Evolutionary conservation across 2,888 invertebrate genomes (phyloP).

Genomic region (Chaitophorus viminalis): DNA sequence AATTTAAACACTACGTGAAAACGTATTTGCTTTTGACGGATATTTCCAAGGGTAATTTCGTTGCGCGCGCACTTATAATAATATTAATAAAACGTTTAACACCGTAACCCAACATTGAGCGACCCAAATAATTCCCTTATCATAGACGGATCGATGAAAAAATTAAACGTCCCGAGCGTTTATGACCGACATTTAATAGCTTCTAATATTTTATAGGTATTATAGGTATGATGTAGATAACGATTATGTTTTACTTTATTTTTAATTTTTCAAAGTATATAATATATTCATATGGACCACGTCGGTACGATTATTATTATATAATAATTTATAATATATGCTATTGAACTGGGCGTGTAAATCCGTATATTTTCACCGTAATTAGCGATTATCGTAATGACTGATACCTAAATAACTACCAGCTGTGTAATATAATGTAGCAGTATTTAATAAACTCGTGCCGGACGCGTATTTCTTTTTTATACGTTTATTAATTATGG

Average conservation of each 20-base stretch:
- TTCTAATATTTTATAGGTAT: background rate
- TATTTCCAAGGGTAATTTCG: background rate
- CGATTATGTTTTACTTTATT: background rate
- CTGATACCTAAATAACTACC: too few species aligned
- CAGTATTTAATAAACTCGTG: background rate
- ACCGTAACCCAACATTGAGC: background rate
- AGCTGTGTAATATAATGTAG: too few species aligned
- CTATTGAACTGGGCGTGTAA: background rate
- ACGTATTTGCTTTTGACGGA: background rate
- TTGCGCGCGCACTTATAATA: background rate
- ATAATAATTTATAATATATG: background rate
- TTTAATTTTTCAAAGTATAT: background rate
- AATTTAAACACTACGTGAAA: background rate
- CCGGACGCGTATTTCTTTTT: background rate
- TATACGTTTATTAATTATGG: background rate
- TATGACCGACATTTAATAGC: conserved; percentile 13
- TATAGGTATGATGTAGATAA: too few species aligned
- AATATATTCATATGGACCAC: background rate
- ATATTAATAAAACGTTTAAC: conserved; percentile 5
- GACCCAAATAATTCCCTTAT: conserved; percentile 30
- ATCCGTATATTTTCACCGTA: background rate
- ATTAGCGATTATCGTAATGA: background rate
- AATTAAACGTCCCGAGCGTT: background rate
- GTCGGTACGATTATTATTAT: background rate
- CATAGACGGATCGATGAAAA: conserved; percentile 8